phyloP scores from a whole-genome alignment of 2,113 vertebrate species.

The Actinemys pallida region DNA sequence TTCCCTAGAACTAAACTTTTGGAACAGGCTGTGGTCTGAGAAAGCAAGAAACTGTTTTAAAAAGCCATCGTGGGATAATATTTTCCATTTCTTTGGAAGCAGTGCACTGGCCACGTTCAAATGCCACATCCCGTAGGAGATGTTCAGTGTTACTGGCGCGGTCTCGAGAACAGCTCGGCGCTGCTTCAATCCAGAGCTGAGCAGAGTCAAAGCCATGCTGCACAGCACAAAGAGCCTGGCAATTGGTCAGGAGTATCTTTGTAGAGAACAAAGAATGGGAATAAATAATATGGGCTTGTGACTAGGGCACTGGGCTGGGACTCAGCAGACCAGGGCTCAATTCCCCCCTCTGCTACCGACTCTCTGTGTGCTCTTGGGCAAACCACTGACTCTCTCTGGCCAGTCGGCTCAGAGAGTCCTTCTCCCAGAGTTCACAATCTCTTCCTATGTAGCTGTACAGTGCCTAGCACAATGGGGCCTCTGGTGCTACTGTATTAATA shows the following conservation, averaged over 20 bases:
- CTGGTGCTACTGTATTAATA: not conserved
- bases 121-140: constrained; percentile 66
- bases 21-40: not conserved
- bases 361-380: not conserved
- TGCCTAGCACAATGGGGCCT: not conserved
- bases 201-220: not conserved
- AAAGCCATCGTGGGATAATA: not conserved
- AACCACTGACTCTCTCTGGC: not conserved
- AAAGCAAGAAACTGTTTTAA: not conserved
- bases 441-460: not conserved
- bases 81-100: constrained; percentile 34
- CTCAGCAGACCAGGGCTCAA: not conserved
- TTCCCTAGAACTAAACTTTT: not conserved
- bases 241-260: not conserved
- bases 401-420: no score
- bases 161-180: not conserved
- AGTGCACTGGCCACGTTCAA: constrained; percentile 33
- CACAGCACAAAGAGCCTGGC: not conserved
- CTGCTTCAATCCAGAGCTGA: constrained; percentile 8
- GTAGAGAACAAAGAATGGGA: not conserved
- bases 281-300: not conserved
- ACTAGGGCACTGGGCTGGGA: accelerated
- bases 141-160: constrained; percentile 4
- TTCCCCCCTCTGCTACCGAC: not conserved
- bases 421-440: not conserved